A percentile compares a stretch with the other conserved stretches of the same genome.
Conservation (phyloP, 2,888 invertebrate genomes). For the Ganaspis brasiliensis region DNA sequence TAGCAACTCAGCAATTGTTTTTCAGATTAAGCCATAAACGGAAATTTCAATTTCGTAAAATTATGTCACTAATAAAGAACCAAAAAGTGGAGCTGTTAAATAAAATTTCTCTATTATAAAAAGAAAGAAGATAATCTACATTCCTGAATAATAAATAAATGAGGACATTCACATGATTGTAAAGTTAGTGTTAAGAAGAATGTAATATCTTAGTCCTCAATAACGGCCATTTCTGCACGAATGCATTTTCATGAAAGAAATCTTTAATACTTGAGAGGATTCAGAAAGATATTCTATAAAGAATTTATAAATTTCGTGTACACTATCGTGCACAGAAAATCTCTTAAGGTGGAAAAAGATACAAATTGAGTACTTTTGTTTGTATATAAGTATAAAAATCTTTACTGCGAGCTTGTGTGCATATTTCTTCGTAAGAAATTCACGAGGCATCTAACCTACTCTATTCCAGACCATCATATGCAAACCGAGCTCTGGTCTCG, state of each 20-base stretch:
- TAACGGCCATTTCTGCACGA: neutral
- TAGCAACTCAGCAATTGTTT: neutral
- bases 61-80: too few species aligned
- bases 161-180: constrained; percentile 4
- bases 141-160: too few species aligned
- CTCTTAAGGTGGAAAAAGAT: neutral
- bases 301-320: too few species aligned
- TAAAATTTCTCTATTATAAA: too few species aligned
- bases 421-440: constrained; percentile 73
- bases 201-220: neutral
- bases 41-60: too few species aligned
- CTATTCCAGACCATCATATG: constrained; percentile 68
- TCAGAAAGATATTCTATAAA: neutral
- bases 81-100: too few species aligned
- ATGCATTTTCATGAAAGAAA: neutral
- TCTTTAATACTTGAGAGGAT: neutral
- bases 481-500: constrained; percentile 67
- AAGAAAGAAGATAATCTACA: too few species aligned
- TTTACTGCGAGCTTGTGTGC: constrained; percentile 54
- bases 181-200: neutral
- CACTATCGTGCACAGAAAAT: too few species aligned
- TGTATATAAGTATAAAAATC: neutral
- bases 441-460: constrained; percentile 70
- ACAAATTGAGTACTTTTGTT: neutral
- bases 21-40: too few species aligned